Evolutionary conservation across 2,888 invertebrate species (phyloP).

Genomic region (Elysia crispata): DNA sequence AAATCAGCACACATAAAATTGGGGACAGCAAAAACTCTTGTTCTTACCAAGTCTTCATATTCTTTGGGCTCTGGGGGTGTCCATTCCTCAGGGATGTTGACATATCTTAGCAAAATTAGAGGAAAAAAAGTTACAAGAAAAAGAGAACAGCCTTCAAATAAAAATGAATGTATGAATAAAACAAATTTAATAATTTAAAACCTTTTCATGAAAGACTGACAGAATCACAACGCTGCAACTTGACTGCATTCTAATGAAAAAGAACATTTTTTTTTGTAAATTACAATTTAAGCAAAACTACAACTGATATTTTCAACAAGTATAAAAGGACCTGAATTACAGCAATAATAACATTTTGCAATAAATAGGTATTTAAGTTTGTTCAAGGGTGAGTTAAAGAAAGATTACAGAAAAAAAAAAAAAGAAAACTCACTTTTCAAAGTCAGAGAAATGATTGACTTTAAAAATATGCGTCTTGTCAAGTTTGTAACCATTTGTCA

Average conservation of each 20-base stretch:
- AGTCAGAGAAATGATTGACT: slow-evolving; percentile 96
- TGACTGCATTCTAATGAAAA: neutral
- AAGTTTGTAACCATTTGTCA: slow-evolving; percentile 93
- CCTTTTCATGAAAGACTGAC: neutral
- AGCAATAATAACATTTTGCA: neutral
- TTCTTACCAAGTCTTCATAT: slow-evolving; percentile 85
- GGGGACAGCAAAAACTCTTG: too few relatives aligned
- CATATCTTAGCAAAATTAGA: slow-evolving; percentile 81
- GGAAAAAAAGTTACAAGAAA: neutral
- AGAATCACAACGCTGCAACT: neutral
- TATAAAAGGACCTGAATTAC: too few relatives aligned
- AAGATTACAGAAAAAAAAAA: neutral
- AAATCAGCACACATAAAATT: too few relatives aligned
- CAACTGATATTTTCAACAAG: too few relatives aligned
- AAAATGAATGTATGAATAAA: neutral
- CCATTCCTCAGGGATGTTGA: slow-evolving; percentile 94
- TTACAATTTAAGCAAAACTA: too few relatives aligned
- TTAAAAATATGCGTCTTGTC: slow-evolving; percentile 96
- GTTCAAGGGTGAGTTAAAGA: neutral
- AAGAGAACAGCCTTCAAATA: neutral
- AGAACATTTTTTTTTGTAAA: neutral
- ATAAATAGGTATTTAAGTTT: too few relatives aligned
- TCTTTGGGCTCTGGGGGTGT: slow-evolving; percentile 91
- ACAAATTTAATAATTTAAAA: neutral
- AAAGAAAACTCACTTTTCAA: slow-evolving; percentile 87